These are phyloP conservation scores for Zaprionus lachaisei DNA, from an alignment of 1,140 invertebrate genomes.

Conservation along the genomic window DNA sequence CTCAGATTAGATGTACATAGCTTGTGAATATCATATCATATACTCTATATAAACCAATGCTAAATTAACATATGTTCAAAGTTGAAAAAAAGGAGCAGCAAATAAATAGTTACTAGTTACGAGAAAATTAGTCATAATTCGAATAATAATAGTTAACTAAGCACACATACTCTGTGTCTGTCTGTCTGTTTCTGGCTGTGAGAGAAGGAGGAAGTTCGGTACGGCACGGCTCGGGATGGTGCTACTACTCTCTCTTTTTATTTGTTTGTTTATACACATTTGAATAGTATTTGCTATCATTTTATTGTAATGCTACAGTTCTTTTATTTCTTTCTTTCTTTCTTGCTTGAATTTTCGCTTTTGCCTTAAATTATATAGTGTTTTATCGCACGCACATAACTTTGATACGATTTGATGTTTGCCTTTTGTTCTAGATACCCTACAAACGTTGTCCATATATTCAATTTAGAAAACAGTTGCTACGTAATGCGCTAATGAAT, in stretches of 20 bases:
- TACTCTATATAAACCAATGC: constrained; percentile 62
- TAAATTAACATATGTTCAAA: constrained; percentile 41
- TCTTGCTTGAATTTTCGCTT: constrained; percentile 27
- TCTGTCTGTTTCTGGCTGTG: not conserved
- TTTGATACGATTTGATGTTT: constrained; percentile 7
- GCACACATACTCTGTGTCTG: constrained; percentile 40
- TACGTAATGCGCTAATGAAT: constrained; percentile 30
- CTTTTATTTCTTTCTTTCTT: constrained; percentile 38
- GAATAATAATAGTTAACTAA: constrained; percentile 60
- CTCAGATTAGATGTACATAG: constrained; percentile 1
- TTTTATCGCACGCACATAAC: constrained; percentile 17
- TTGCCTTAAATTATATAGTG: constrained; percentile 38
- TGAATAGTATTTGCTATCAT: constrained; percentile 67
- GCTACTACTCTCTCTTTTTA: constrained; percentile 51
- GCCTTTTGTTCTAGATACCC: constrained; percentile 11
- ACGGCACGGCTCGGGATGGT: not conserved
- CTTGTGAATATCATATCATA: constrained; percentile 5
- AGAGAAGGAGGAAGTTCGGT: not conserved
- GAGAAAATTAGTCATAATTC: constrained; percentile 49
- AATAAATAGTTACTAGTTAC: constrained; percentile 71
- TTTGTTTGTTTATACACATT: constrained; percentile 66
- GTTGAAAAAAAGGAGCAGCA: constrained; percentile 67
- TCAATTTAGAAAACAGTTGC: constrained; percentile 24
- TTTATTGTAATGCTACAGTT: constrained; percentile 44
- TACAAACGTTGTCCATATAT: constrained; percentile 39